A percentile compares a stretch with the other conserved stretches of the same genome.
phyloP scores from a whole-genome alignment of 1,140 invertebrate species.

The Hestina assimilis region DNA sequence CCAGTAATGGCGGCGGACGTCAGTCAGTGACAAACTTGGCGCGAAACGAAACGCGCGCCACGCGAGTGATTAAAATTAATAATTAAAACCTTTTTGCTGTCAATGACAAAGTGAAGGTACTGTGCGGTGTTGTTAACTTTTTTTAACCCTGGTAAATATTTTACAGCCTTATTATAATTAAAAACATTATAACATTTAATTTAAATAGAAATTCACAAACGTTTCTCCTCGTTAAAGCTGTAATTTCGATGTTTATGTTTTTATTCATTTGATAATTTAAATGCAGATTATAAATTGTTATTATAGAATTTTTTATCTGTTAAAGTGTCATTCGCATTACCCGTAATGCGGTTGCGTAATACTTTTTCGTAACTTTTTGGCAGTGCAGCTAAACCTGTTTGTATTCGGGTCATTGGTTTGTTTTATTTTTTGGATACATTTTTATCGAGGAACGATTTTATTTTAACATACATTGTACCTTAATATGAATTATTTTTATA shows the following conservation, averaged over 20 bases:
- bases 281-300: background rate
- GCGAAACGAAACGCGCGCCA: background rate
- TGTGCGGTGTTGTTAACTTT: background rate
- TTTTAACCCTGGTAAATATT: background rate
- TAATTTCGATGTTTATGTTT: no score
- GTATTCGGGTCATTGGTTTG: background rate
- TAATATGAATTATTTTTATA: no score
- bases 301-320: background rate
- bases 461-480: no score
- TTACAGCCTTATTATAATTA: background rate
- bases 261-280: background rate
- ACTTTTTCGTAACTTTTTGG: background rate
- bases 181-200: background rate
- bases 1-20: background rate
- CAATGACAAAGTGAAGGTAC: background rate
- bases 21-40: background rate
- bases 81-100: background rate
- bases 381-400: background rate
- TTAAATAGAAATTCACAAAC: no score
- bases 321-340: background rate
- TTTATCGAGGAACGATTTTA: no score
- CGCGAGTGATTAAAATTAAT: background rate
- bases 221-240: no score
- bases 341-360: background rate
- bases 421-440: background rate